Evolutionary conservation across 2,797 vertebrate genomes (phyloP).

Genomic region (Cynopterus sphinx): DNA sequence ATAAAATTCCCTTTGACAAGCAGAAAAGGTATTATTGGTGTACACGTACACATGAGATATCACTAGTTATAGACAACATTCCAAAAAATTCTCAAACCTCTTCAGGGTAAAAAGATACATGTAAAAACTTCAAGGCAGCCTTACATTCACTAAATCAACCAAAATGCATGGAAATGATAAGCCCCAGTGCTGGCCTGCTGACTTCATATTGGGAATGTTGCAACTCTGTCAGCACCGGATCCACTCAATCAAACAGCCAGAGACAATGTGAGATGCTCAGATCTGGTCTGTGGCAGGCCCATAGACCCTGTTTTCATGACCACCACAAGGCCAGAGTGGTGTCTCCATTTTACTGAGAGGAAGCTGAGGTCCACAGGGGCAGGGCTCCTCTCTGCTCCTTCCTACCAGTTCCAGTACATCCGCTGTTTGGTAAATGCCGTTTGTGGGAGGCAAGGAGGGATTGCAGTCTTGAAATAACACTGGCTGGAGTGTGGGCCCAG

Average conservation of each 20-base stretch:
- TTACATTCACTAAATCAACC: neutral
- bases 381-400: neutral
- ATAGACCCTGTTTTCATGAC: neutral
- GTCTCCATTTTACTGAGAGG: neutral
- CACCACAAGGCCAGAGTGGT: rapidly evolving
- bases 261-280: neutral
- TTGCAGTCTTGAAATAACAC: constrained; percentile 82
- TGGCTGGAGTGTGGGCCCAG: constrained; percentile 72
- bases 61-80: neutral
- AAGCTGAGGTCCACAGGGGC: neutral
- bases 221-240: neutral
- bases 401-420: neutral
- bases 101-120: neutral
- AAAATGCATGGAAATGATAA: neutral
- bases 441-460: constrained; percentile 72
- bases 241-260: neutral
- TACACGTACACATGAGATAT: neutral
- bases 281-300: neutral
- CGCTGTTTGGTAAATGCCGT: constrained; percentile 83
- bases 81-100: neutral
- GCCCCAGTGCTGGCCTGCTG: rapidly evolving
- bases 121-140: neutral
- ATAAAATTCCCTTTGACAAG: neutral
- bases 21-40: neutral
- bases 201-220: too few species aligned